Evolutionary conservation across 2,113 vertebrate genomes (phyloP).

Genomic region (Pycnonotus jocosus): DNA sequence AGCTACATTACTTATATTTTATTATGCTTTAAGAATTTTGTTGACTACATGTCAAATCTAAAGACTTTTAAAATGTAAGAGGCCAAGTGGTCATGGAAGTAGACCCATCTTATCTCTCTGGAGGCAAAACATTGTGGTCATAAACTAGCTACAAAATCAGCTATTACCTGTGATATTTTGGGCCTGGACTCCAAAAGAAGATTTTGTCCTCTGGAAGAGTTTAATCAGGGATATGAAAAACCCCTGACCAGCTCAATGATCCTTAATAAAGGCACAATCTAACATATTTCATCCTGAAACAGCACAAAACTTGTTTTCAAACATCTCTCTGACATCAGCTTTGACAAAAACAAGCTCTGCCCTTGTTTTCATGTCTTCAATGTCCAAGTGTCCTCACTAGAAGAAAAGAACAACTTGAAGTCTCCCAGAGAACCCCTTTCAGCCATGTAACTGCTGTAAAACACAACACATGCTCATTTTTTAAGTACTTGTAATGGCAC

Average conservation of each 20-base stretch:
- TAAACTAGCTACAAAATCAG: not conserved
- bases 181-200: not conserved
- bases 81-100: not conserved
- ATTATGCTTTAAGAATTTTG: not conserved
- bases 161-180: not conserved
- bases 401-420: not conserved
- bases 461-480: rapidly evolving
- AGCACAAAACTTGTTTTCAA: not conserved
- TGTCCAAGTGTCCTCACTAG: not conserved
- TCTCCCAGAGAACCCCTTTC: not conserved
- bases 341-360: conserved; percentile 11
- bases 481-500: not conserved
- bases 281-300: not conserved
- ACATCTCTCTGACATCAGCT: not conserved
- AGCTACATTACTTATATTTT: not conserved
- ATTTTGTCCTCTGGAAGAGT: not conserved
- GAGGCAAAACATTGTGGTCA: not conserved
- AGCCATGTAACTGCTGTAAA: not conserved
- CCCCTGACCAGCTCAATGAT: not conserved
- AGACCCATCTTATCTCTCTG: not conserved
- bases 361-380: not conserved
- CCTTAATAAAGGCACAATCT: not conserved
- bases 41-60: not conserved
- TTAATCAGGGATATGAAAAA: not conserved
- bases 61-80: not conserved